phyloP scores from a whole-genome alignment of 2,888 invertebrate genomes.

The Leptinotarsa peninsularis region DNA sequence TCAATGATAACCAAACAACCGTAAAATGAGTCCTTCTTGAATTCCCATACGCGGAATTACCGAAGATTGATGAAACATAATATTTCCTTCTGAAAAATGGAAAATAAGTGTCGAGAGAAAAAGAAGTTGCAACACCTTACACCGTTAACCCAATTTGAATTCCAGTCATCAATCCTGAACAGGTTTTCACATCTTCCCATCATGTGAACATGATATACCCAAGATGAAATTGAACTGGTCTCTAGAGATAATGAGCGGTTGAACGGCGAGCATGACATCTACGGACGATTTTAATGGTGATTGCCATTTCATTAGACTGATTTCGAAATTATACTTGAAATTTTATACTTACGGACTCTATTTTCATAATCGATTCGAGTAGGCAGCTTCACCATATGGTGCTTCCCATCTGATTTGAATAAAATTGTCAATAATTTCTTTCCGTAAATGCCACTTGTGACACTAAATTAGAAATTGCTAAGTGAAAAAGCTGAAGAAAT shows the following conservation, averaged over 20 bases:
- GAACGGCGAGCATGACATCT: constrained; percentile 3
- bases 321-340: constrained; percentile 6
- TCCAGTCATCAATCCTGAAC: constrained; percentile 20
- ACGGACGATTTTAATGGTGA: constrained; percentile 13
- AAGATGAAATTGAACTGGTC: constrained; percentile 15
- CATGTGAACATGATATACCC: constrained; percentile 7
- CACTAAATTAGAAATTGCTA: not conserved
- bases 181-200: constrained; percentile 12
- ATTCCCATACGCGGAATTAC: not conserved
- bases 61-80: constrained; percentile 11
- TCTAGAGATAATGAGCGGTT: constrained; percentile 12
- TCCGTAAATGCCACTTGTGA: not conserved
- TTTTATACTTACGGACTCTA: not conserved
- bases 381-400: constrained; percentile 4
- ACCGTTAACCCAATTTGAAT: constrained; percentile 21
- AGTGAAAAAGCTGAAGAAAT: not conserved
- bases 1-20: not conserved
- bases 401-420: not conserved
- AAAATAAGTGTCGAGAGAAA: constrained; percentile 9
- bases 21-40: constrained; percentile 1
- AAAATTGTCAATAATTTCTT: constrained; percentile 27
- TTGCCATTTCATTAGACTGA: constrained; percentile 8
- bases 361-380: constrained; percentile 4
- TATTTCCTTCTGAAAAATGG: constrained; percentile 18
- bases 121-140: constrained; percentile 2